Evolutionary conservation across 2,113 vertebrate genomes (phyloP).

Genomic region (Perognathus longimembris): DNA sequence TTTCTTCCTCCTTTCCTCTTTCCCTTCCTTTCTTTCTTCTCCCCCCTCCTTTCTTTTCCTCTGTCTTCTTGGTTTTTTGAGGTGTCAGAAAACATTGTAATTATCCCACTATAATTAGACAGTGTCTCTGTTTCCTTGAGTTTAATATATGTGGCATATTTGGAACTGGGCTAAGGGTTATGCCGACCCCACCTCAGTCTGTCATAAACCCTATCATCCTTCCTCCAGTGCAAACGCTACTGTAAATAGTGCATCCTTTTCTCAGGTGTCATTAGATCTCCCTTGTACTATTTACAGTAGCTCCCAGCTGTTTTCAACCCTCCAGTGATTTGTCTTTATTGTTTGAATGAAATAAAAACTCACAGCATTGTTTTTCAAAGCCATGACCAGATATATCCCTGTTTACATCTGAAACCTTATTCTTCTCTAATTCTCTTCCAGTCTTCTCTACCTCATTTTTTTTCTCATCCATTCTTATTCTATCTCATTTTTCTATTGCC

Average conservation of each 20-base stretch:
- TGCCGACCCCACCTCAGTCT: background rate
- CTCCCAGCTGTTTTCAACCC: constrained; percentile 9
- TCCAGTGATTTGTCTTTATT: constrained; percentile 9
- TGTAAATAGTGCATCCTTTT: too few relatives aligned
- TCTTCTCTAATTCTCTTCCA: too few relatives aligned
- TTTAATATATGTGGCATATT: background rate
- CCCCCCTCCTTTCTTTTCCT: too few relatives aligned
- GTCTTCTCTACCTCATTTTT: too few relatives aligned
- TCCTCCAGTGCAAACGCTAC: background rate
- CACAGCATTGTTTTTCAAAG: background rate
- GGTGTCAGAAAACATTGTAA: background rate
- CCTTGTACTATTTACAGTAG: background rate
- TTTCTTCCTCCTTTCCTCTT: background rate
- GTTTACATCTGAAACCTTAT: background rate
- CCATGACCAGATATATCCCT: background rate
- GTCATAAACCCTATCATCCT: background rate
- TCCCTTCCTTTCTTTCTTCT: too few relatives aligned
- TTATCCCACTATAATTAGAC: background rate
- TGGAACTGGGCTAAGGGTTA: background rate
- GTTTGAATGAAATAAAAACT: constrained; percentile 27
- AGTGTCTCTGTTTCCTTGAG: background rate
- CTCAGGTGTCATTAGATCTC: background rate
- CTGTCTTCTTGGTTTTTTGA: background rate
- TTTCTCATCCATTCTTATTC: background rate
- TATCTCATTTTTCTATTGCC: background rate